A percentile compares a stretch with the other conserved stretches of the same genome.
These are phyloP conservation scores for Columba livia DNA, from an alignment of 2,113 vertebrate species.

Conservation along the genomic window DNA sequence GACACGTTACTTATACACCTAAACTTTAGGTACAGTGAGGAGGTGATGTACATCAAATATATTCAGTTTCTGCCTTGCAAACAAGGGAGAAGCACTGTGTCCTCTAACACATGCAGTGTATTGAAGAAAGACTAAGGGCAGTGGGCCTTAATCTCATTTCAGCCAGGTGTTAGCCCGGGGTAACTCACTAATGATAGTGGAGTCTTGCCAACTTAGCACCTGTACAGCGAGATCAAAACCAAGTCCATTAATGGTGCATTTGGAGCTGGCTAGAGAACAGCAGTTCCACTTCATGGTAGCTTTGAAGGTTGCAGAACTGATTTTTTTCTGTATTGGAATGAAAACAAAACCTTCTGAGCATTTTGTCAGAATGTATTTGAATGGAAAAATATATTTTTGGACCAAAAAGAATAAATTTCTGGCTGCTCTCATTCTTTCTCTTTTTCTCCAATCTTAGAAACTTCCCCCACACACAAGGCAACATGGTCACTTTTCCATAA, in stretches of 20 bases:
- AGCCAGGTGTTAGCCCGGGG: conserved; percentile 62
- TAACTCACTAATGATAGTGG: conserved; percentile 30
- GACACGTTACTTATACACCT: not conserved
- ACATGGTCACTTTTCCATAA: not conserved
- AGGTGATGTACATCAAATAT: not conserved
- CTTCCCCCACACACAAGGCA: not conserved
- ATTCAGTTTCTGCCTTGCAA: not conserved
- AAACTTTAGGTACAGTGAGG: not conserved
- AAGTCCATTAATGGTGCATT: conserved; percentile 39
- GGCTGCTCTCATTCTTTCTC: not conserved
- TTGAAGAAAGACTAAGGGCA: conserved; percentile 28
- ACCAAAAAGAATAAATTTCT: not conserved
- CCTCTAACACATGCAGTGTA: not conserved
- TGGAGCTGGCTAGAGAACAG: conserved; percentile 30
- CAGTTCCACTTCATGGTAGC: conserved; percentile 9
- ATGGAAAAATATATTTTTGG: not conserved
- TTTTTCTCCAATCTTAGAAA: not conserved
- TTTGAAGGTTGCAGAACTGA: not conserved
- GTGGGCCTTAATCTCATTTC: conserved; percentile 29
- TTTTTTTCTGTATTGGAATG: conserved; percentile 11
- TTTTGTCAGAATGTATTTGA: conserved; percentile 3
- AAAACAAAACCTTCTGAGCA: not conserved
- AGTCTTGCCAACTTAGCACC: conserved; percentile 53
- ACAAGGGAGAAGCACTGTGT: not conserved
- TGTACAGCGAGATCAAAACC: conserved; percentile 55